A percentile compares a stretch with the other conserved stretches of the same genome.
Evolutionary conservation across 2,113 vertebrate species (phyloP).

Genomic region (western clawed frog (Xenopus tropicalis)): UCB_Xtro_10.0 CM004443.2:145771501-145772000

Average conservation of each 20-base stretch:
- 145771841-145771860: no score
- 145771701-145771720: constrained; percentile 77
- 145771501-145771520: constrained; percentile 27
- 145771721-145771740: constrained; percentile 73
- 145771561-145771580: constrained; percentile 84
- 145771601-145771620: constrained; percentile 89
- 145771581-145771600: constrained; percentile 70
- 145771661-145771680: constrained; percentile 68
- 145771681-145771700: constrained; percentile 67
- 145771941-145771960: no score
- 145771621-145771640: constrained; percentile 79
- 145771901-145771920: no score
- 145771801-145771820: constrained; percentile 65
- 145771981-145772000: no score
- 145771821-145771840: constrained; percentile 44
- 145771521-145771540: constrained; percentile 14
- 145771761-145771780: constrained; percentile 71
- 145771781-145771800: constrained; percentile 71
- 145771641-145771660: constrained; percentile 76
- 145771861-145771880: no score
- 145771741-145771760: constrained; percentile 56
- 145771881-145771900: no score
- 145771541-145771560: constrained; percentile 69
- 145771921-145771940: no score
- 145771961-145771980: no score